Conservation (phyloP, 2,113 vertebrate species). For the Leiothrix lutea region DNA sequence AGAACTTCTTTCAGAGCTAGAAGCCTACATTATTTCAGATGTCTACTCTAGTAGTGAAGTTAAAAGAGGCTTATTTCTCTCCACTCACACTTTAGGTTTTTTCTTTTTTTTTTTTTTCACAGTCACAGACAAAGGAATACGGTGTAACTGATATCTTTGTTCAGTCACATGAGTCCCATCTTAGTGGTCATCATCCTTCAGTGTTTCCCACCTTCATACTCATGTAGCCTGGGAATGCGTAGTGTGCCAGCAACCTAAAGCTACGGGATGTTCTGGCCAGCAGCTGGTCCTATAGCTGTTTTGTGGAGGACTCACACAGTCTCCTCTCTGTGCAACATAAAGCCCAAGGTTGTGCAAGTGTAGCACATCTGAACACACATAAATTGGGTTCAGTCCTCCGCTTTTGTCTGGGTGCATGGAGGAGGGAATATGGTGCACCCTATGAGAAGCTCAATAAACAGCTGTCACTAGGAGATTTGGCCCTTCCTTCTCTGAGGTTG, state of each 20-base stretch:
- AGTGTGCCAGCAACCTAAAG: not conserved
- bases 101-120: too few species aligned
- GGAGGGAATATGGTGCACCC: not conserved
- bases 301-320: not conserved
- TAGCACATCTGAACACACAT: not conserved
- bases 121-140: not conserved
- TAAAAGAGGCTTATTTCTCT: not conserved
- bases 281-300: not conserved
- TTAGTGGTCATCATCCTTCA: not conserved
- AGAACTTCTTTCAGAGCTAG: not conserved
- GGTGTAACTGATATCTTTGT: not conserved
- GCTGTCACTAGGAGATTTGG: not conserved
- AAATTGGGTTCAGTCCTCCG: not conserved
- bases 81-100: not conserved
- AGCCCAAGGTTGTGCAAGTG: not conserved
- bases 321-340: not conserved
- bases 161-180: not conserved
- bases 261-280: not conserved
- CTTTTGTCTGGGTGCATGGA: not conserved
- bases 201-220: not conserved
- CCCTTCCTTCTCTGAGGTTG: not conserved
- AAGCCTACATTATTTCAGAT: not conserved
- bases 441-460: not conserved
- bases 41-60: not conserved
- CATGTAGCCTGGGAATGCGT: not conserved